Evolutionary conservation across 2,888 invertebrate species (phyloP), one percentile per base, ranked within the genome.

Genomic region (Parnassius mnemosyne): DNA sequence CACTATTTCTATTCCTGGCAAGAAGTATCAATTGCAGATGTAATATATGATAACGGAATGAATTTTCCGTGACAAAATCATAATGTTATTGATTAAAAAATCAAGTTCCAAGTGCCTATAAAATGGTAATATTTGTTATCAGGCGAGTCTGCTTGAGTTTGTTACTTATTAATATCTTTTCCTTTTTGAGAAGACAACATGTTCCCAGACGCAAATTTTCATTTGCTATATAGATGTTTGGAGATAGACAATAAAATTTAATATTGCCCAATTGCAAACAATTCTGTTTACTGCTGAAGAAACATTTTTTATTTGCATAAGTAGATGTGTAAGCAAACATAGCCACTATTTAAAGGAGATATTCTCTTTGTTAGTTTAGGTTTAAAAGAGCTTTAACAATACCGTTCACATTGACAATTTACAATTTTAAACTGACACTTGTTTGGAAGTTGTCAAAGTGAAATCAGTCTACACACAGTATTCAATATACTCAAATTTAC

Each of bases 101-200:
- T 60, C 50, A 61, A 57, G 12, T 56, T 62, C 52, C 53, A 62
- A 62, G 62, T 62, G 62, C 62, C 62, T 62, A 57, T 62, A 55
- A 49, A n/a, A 25, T 57, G 61, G 61, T 61, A 53, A 54, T 63
- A 20, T 44, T 58, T 63, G 63, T 63, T 63, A 63, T 63, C 63
- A 59, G 42, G 59, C 63, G 46, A 41, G n/a, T 13, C 55, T n/a
- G 59, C 59, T 59, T 63, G 63, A 63, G 59, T 58, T 58, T 63
- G 58, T 63, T 63, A 54, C 46, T 50, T 47, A 46, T 51, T 49
- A 13, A 44, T 50, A 25, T 50, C 49, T 50, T 54, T 11, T 20
- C 54, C 43, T 50, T 13, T 10, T 55, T 49, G 25, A 20, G 46
- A 44, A 44, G 49, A 25, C 13, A 20, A 50, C 20, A 49, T 43